phyloP scores from a whole-genome alignment of 2,888 invertebrate genomes.

The Eilema griseolum region DNA sequence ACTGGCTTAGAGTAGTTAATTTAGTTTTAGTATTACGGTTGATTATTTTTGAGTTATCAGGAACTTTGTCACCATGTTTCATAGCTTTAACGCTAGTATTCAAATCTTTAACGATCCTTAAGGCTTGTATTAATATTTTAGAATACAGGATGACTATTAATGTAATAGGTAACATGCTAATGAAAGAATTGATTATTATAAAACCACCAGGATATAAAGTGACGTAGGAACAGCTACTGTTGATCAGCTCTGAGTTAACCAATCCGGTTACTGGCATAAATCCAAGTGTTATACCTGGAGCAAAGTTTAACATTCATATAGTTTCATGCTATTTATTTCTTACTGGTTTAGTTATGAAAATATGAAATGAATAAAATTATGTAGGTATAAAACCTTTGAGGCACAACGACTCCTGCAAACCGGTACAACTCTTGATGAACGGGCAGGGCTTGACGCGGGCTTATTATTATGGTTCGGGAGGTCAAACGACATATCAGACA shows the following conservation, averaged over 20 bases:
- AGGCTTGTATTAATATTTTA: slow-evolving; percentile 86
- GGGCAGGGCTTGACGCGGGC: not conserved
- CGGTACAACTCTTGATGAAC: not conserved
- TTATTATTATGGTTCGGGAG: not conserved
- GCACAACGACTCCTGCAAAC: too few species aligned
- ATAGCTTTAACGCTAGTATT: slow-evolving; percentile 63
- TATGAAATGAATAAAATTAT: too few species aligned
- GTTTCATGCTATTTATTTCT: slow-evolving; percentile 22
- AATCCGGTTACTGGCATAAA: slow-evolving; percentile 88
- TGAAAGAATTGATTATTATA: slow-evolving; percentile 83
- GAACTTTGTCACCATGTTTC: slow-evolving; percentile 44
- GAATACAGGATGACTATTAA: slow-evolving; percentile 84
- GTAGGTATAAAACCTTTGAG: too few species aligned
- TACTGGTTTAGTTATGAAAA: slow-evolving; percentile 30
- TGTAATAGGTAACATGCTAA: slow-evolving; percentile 84
- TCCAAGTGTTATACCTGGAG: slow-evolving; percentile 85
- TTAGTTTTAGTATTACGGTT: slow-evolving; percentile 63
- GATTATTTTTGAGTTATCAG: slow-evolving; percentile 64
- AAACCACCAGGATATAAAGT: slow-evolving; percentile 84
- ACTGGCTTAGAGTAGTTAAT: slow-evolving; percentile 46
- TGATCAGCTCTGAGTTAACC: slow-evolving; percentile 70
- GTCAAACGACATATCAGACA: not conserved
- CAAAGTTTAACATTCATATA: slow-evolving; percentile 44
- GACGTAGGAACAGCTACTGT: slow-evolving; percentile 85
- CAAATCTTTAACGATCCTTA: slow-evolving; percentile 77